phyloP scores from a whole-genome alignment of 2,888 invertebrate species.

The Choreutis nemorana region DNA sequence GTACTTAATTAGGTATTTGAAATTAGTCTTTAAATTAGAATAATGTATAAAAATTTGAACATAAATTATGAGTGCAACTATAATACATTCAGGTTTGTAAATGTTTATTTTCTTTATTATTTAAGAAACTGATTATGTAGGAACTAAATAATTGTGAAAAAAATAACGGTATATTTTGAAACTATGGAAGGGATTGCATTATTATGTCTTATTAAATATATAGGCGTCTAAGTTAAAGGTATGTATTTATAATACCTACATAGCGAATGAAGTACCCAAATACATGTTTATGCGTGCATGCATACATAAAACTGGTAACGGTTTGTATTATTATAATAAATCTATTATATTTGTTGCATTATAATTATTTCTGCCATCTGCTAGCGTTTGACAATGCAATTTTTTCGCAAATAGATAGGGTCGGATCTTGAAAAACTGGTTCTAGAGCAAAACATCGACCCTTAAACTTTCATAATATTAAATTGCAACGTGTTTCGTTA shows the following conservation, averaged over 20 bases:
- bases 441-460: too few relatives aligned
- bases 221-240: constrained; percentile 6
- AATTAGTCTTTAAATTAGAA: too few relatives aligned
- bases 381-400: constrained; percentile 37
- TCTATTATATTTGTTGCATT: constrained; percentile 17
- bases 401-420: constrained; percentile 40
- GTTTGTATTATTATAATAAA: constrained; percentile 16
- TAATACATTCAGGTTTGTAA: too few relatives aligned
- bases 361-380: constrained; percentile 34
- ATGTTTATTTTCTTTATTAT: too few relatives aligned
- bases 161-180: constrained; percentile 4
- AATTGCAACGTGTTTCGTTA: too few relatives aligned
- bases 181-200: constrained; percentile 6
- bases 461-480: too few relatives aligned
- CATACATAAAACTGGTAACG: constrained; percentile 4
- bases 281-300: constrained; percentile 1
- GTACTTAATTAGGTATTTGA: too few relatives aligned
- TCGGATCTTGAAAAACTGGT: constrained; percentile 31
- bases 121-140: too few relatives aligned
- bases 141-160: constrained; percentile 1
- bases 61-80: too few relatives aligned
- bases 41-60: too few relatives aligned
- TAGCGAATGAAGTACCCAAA: constrained; percentile 17
- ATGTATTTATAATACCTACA: constrained; percentile 2
- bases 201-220: constrained; percentile 8